Evolutionary conservation across 2,888 invertebrate species (phyloP).

Genomic region (Psylliodes chrysocephalus): DNA sequence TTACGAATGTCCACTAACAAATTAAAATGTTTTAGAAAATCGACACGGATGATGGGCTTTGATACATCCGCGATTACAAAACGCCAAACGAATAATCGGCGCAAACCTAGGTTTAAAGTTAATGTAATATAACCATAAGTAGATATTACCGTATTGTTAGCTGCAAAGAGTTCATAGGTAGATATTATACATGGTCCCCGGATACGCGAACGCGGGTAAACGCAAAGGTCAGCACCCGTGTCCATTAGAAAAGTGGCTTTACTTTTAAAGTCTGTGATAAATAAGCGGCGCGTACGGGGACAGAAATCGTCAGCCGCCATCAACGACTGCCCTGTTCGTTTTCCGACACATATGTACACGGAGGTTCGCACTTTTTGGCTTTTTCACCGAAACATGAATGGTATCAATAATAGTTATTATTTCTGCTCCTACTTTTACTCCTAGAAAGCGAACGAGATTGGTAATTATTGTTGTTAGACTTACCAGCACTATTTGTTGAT

Average conservation of each 20-base stretch:
- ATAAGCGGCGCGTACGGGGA: conserved; percentile 27
- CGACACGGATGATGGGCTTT: conserved; percentile 24
- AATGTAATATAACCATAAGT: conserved; percentile 30
- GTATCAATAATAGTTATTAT: conserved; percentile 42
- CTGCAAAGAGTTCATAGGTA: conserved; percentile 10
- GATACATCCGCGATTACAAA: conserved; percentile 18
- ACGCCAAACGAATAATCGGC: conserved; percentile 15
- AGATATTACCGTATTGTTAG: conserved; percentile 26
- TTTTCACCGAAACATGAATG: conserved; percentile 30
- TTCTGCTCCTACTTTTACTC: too few relatives aligned
- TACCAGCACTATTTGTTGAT: too few relatives aligned
- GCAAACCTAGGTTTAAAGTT: conserved; percentile 11
- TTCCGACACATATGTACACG: conserved; percentile 30
- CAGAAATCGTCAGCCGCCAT: conserved; percentile 17
- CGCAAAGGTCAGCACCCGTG: conserved; percentile 35
- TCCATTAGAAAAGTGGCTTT: conserved; percentile 28
- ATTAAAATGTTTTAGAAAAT: conserved; percentile 20
- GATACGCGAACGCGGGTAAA: conserved; percentile 23
- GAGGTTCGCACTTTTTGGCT: conserved; percentile 27
- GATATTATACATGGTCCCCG: background rate
- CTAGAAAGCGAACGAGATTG: too few relatives aligned
- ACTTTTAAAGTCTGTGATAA: conserved; percentile 23
- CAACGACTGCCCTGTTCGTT: conserved; percentile 28
- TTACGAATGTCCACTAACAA: conserved; percentile 18
- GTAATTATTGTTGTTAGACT: too few relatives aligned